Evolutionary conservation across 2,797 vertebrate species (phyloP).

Genomic region (Enoplosus armatus): DNA sequence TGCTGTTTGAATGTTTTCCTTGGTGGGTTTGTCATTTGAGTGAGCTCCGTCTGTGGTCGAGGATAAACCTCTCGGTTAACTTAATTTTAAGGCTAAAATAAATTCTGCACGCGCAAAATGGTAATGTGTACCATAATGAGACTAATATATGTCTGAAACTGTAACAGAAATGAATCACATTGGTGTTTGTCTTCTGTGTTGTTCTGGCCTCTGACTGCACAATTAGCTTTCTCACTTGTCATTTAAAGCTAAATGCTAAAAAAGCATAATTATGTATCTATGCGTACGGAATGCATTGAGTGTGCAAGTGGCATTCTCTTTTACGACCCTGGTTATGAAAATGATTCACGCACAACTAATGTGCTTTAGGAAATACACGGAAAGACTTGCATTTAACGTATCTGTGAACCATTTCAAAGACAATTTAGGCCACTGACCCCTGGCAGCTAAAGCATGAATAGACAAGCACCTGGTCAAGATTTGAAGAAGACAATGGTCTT

Average conservation of each 20-base stretch:
- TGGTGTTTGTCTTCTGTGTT: neutral
- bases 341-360: too few relatives aligned
- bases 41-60: neutral
- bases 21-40: constrained; percentile 24
- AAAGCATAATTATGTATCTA: too few relatives aligned
- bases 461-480: neutral
- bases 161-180: neutral
- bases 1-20: constrained; percentile 32
- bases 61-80: constrained; percentile 3
- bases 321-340: too few relatives aligned
- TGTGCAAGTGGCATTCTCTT: neutral
- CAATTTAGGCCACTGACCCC: neutral
- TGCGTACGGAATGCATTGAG: neutral
- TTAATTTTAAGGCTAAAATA: neutral
- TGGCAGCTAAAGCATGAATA: neutral
- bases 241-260: neutral
- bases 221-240: neutral
- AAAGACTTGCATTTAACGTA: neutral
- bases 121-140: neutral
- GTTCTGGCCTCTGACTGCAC: neutral
- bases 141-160: neutral
- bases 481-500: neutral
- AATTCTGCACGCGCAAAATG: neutral
- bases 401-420: neutral
- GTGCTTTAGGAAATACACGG: too few relatives aligned